Base-by-base conservation (phyloP, 2,888 invertebrate genomes). In the Pocota personata region DNA sequence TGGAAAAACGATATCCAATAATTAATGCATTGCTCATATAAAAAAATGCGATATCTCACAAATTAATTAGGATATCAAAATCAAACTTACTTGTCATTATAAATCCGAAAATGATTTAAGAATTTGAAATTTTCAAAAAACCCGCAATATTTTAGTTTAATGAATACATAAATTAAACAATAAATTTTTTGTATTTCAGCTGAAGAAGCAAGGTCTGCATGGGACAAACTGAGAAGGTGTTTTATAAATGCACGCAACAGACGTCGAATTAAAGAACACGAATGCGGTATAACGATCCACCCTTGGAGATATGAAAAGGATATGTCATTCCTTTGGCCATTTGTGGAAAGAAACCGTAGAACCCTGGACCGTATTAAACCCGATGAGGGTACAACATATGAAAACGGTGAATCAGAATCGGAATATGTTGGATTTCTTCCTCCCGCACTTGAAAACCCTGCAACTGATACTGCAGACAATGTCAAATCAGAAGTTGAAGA, bases 251-350 rank as follows among this genome's bases (percentile, higher is more conserved):
- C 78, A 10, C 71, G 71, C 30, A 78, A 78, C 12, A 71, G 78
- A 12, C 78, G 78, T 14, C 62, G 55, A 7, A 55, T 35, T 3
- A 78, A 71, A 27, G 64, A 78, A 40, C 16, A 57, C 16, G 71
- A 78, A 46, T 35, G 43, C 8, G 78, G 78, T 16, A 46, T 78
- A 7, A 64, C 48, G 2, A 78, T 78, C 24, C 71, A 78, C 35
- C 78, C 78, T 1, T 78, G 78, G 78, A 78, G 69, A 55, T 71
- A 78, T 37, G 71, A 78, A 27, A 55, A 48, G n/a, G 62, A 71
- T 27, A 78, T 78, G 78, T 43, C 71, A 55, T 78, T 78, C 7
- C 43, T 78, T n/a, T 71, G 52, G 78, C 78, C 78, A 19, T 78
- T 57, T 57, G 55, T 78, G 0, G 71, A 46, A 57, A 52, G 57